phyloP scores from a whole-genome alignment of 2,113 vertebrate species.

The Conger conger region DNA sequence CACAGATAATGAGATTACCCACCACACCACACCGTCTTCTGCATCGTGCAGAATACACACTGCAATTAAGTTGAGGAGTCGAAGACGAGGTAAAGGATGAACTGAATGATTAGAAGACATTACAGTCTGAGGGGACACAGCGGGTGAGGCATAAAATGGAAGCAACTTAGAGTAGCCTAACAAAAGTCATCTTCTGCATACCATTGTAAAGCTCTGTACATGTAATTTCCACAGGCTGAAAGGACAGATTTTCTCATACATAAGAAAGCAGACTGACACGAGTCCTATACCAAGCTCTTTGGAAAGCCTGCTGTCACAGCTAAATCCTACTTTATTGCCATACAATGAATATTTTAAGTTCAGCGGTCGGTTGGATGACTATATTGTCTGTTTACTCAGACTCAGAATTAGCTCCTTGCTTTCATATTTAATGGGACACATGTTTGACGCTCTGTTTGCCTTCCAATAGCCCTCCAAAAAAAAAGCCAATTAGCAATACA shows the following conservation, averaged over 20 bases:
- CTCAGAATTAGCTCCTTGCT: constrained; percentile 9
- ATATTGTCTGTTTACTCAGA: not conserved
- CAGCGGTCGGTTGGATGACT: constrained; percentile 3
- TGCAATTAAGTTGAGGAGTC: not conserved
- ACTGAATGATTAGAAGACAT: not conserved
- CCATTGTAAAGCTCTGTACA: not conserved
- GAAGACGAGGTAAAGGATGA: not conserved
- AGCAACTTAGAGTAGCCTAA: not conserved
- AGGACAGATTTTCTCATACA: not conserved
- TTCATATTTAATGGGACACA: constrained; percentile 17
- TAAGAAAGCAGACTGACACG: not conserved
- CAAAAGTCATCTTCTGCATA: not conserved
- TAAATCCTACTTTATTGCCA: not conserved
- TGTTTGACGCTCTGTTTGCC: not conserved
- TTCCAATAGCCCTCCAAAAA: not conserved
- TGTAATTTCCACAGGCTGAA: not conserved
- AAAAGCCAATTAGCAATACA: not conserved
- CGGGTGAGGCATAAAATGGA: not conserved
- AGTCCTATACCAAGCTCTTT: not conserved
- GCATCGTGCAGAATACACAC: not conserved
- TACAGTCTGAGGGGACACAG: no score
- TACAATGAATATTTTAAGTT: constrained; percentile 23
- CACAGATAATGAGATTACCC: no score
- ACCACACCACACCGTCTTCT: no score
- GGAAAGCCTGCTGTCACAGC: not conserved